Evolutionary conservation across 1,140 invertebrate genomes (phyloP), one percentile per base, ranked within the genome.

Genomic region (Hyphantria cunea): DNA sequence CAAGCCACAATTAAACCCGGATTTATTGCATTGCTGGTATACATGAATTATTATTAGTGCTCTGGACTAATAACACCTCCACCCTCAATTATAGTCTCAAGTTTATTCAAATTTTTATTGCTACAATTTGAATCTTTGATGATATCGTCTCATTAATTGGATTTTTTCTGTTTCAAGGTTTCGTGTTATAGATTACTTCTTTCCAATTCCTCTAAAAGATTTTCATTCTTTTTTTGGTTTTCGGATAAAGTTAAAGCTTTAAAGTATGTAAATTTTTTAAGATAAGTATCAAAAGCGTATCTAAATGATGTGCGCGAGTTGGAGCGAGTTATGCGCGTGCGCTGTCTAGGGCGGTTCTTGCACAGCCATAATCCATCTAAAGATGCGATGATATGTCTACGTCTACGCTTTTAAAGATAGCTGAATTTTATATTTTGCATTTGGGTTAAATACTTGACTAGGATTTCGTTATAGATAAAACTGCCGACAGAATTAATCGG

Each of bases 231-330:
- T 25, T 25, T 25, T 25, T 25, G 17, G 17, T 25, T 25, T 25
- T 25, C 17, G 17, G 5, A 25, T 25, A 25, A 25, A 25, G 5
- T 3, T 25, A 25, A 25, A 5, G 17, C 17, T 25, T 25, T 25
- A 42, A 51, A 61, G 12, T 45, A 51, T 51, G 49, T 34, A n/a
- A 59, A 61, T 32, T 51, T 48, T 39, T 10, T 33, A 42, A n/a
- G 58, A 61, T 61, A 51, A 33, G 37, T 32, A 61, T 61, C 49
- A 15, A 53, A 44, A 62, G 59, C 42, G 32, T 61, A 52, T 37
- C 49, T 62, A 53, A 62, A 52, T 47, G 48, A 44, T 17, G 47
- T 59, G 55, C 39, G 47, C 34, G 45, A 59, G 55, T 50, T 59
- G 34, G 44, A 39, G 47, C 55, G 14, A 48, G 47, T 48, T 34